Evolutionary conservation across 2,113 vertebrate species (phyloP).

Genomic region (Pavo muticus): DNA sequence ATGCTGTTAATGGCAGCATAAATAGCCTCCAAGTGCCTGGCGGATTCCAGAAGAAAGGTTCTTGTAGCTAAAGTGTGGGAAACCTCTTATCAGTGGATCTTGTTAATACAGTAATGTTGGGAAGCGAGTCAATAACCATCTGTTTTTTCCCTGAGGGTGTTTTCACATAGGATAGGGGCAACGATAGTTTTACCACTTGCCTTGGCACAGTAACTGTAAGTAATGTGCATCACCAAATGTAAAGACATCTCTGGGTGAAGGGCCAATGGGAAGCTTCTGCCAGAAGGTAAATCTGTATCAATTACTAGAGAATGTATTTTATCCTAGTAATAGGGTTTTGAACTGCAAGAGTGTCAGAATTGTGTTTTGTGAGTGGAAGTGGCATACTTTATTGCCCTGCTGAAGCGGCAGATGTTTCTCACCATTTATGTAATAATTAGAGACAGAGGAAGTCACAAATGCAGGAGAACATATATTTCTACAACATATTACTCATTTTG

Average conservation of each 20-base stretch:
- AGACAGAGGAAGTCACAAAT: not conserved
- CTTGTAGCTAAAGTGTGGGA: conserved; percentile 20
- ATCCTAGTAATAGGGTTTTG: not conserved
- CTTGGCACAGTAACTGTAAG: not conserved
- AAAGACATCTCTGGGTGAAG: not conserved
- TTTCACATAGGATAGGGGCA: not conserved
- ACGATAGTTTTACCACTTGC: not conserved
- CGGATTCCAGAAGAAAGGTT: conserved; percentile 32
- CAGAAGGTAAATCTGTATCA: not conserved
- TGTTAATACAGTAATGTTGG: not conserved
- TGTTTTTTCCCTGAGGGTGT: conserved; percentile 27
- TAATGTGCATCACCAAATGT: not conserved
- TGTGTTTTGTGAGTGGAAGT: not conserved
- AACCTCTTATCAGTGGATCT: conserved; percentile 37
- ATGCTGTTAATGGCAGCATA: conserved; percentile 44
- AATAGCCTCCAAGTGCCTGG: conserved; percentile 43
- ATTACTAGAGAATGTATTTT: not conserved
- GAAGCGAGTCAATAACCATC: not conserved
- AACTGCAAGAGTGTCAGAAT: not conserved
- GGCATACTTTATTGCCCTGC: not conserved
- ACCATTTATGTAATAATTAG: not conserved
- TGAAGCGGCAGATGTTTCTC: not conserved
- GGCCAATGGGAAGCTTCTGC: not conserved
- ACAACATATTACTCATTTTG: not conserved
- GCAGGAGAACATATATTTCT: not conserved